phyloP scores from a whole-genome alignment of 2,797 vertebrate genomes.

The Myripristis jacobus region DNA sequence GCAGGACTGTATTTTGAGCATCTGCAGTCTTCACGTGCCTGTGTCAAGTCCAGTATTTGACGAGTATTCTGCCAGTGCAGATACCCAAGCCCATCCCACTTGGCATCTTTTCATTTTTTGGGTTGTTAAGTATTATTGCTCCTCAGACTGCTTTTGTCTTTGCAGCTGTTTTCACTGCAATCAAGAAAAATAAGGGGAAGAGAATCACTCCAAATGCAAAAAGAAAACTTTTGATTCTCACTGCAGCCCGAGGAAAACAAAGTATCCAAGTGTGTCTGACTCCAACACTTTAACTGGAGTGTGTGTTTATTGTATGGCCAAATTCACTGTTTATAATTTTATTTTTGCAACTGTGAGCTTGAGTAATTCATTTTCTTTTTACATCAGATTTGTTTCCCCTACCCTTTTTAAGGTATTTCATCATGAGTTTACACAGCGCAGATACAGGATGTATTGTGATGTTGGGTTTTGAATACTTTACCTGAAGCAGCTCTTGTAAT shows the following conservation, averaged over 20 bases:
- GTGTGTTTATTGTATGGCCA: too few species aligned
- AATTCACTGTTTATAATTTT: too few species aligned
- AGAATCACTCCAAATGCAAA: neutral
- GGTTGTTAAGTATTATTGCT: neutral
- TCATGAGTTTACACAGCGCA: neutral
- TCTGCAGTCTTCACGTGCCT: conserved; percentile 28
- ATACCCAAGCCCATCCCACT: conserved; percentile 2
- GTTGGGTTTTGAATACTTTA: conserved; percentile 4
- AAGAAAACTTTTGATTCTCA: too few species aligned
- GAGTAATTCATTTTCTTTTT: neutral
- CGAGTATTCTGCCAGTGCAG: conserved; percentile 6
- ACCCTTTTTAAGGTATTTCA: neutral
- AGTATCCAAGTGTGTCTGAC: too few species aligned
- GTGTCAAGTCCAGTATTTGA: conserved; percentile 26
- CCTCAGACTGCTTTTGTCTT: neutral
- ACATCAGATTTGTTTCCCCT: too few species aligned
- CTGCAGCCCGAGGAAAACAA: too few species aligned
- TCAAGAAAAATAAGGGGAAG: neutral
- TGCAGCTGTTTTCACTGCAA: conserved; percentile 14
- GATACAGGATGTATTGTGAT: neutral
- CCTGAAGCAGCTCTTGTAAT: conserved; percentile 1
- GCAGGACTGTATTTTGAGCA: conserved; percentile 25
- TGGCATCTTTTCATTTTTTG: conserved; percentile 6
- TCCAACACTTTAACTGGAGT: too few species aligned
- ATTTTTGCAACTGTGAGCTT: neutral